Evolutionary conservation across 2,113 vertebrate species (phyloP).

Genomic region (Micronycteris hirsuta): DNA sequence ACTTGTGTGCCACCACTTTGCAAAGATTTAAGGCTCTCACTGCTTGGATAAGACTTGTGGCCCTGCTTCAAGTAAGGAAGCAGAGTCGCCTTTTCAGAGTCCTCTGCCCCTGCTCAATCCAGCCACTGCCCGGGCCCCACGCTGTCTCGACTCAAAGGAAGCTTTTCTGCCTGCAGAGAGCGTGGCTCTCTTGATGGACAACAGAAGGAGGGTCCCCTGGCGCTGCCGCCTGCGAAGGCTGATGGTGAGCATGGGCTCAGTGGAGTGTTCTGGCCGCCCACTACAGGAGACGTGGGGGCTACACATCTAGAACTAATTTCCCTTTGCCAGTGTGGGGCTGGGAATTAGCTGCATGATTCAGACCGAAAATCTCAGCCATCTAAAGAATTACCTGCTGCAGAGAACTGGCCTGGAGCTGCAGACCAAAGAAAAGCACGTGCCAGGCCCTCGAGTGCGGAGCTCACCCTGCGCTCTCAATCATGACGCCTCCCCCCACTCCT

Average conservation of each 20-base stretch:
- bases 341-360: neutral
- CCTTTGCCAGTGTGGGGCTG: neutral
- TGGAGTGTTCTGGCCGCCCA: neutral
- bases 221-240: neutral
- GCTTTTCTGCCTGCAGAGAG: neutral
- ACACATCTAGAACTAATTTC: neutral
- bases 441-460: neutral
- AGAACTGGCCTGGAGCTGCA: neutral
- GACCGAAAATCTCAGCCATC: neutral
- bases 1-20: neutral
- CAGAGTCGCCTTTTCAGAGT: neutral
- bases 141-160: neutral
- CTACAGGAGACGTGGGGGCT: neutral
- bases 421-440: neutral
- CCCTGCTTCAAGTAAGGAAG: neutral
- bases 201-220: neutral
- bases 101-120: neutral
- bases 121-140: neutral
- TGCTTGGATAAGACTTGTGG: neutral
- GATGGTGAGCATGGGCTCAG: accelerated
- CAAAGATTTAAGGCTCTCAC: neutral
- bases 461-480: accelerated
- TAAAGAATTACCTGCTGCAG: neutral
- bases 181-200: neutral
- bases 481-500: accelerated